Evolutionary conservation across 37 sponge, comb jelly and placozoan genomes (phyloP), one percentile per base, ranked within the genome.

Genomic region (Tethya wilhelma): DNA sequence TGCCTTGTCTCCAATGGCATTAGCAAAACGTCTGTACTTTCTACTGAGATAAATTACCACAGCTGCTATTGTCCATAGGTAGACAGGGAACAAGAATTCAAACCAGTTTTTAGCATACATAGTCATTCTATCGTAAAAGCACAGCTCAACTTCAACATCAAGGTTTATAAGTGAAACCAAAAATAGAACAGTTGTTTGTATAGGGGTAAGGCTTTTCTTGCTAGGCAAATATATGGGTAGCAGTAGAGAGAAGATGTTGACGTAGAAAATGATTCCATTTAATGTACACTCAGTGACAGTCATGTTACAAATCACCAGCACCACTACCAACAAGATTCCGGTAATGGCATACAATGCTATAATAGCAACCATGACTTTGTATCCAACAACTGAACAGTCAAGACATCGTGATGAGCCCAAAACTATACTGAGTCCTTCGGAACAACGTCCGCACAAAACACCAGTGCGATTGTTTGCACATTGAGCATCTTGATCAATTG

Each of bases 61-160:
- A 4, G 33, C 62, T n/a, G 38, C 31, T 5, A 59, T 5, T 3
- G 40, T 14, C 76, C 76, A 75, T 5, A 75, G 3, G 30, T 62
- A 75, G 4, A 75, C 5, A 26, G 64, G 64, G 33, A 59, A 34
- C 14, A 38, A 5, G 17, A 59, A 75, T 8, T 37, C 26, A 4
- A 60, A 7, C 38, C 38, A 34, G 4, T 42, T 60, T 59, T n/a
- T 6, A 4, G 14, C 59, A 37, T 36, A 17, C 2, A 33, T 26
- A 14, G 20, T 44, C 25, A 60, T n/a, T 23, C 76, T 64, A 59
- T 75, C 29, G 44, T 56, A 75, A 60, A 75, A 59, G 38, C 76
- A 79, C 7, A 11, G 2, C 4, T 33, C 29, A 5, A 75, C 2
- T 2, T 43, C 76, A 6, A 12, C 9, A 20, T 53, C 38, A 4